Evolutionary conservation across 2,888 invertebrate genomes (phyloP), one percentile per base, ranked within the genome.

Genomic region (Synergus gifuensis): DNA sequence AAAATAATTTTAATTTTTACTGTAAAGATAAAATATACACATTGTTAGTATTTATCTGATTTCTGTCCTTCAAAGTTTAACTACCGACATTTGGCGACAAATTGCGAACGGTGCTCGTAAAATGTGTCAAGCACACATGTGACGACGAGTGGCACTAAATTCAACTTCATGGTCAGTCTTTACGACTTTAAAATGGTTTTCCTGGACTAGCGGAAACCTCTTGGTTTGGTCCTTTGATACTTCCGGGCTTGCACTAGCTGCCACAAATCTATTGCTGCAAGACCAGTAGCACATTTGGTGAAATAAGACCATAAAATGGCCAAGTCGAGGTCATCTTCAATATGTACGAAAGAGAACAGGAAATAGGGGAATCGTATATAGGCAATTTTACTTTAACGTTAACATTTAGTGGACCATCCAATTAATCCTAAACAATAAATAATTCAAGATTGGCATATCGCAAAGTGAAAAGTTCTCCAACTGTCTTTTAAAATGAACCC

Each of bases 111-210:
- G 40, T 12, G 36, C 36, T 40, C 54, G 49, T 73, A 73, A 73
- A 73, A 54, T 73, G 36, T 54, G 54, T 73, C 54, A 49, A 54
- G 54, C 54, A 58, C 73, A 73, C 40, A 54, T 73, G 73, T 54
- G 73, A 73, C 54, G 49, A 73, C 73, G 73, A 73, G 73, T 58
- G 73, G 73, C 54, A 40, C 73, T 73, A 73, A 73, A 54, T 54
- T 28, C 12, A 73, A 54, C 54, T 73, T 73, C 73, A 73, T 54
- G 73, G 73, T 73, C 73, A 58, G 40, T 40, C 36, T 73, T 73
- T 73, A 73, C 28, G 54, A 49, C 73, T 73, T 40, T 54, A 49
- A 73, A 58, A 73, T 73, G 36, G 73, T 54, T 73, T 58, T 54
- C 54, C 69, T 36, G n/a, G 28, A 73, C 42, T 36, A 11, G 12